A percentile compares a stretch with the other conserved stretches of the same genome.
These are phyloP conservation scores for Empis livida DNA, from an alignment of 2,888 invertebrate genomes.

Conservation along the genomic window DNA sequence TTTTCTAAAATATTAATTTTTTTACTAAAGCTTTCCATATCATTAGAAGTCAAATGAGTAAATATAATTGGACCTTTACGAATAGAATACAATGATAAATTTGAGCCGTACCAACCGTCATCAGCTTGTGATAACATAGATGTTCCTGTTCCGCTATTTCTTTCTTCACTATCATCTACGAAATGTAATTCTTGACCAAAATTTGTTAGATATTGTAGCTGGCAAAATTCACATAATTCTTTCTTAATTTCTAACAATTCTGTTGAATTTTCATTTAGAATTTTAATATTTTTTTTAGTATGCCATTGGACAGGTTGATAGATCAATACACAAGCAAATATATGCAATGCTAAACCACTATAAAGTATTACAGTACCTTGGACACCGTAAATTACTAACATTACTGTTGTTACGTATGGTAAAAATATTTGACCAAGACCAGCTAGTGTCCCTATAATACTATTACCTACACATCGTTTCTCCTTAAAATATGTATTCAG, in stretches of 20 bases:
- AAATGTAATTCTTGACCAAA: slow-evolving; percentile 43
- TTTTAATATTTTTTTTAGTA: slow-evolving; percentile 38
- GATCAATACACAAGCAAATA: slow-evolving; percentile 51
- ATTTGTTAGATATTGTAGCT: slow-evolving; percentile 22
- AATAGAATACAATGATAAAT: slow-evolving; percentile 20
- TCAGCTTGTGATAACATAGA: slow-evolving; percentile 47
- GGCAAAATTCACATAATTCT: slow-evolving; percentile 23
- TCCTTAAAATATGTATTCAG: slow-evolving; percentile 62
- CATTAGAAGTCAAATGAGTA: background rate
- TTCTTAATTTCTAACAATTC: slow-evolving; percentile 7
- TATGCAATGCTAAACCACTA: slow-evolving; percentile 52
- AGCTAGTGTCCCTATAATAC: slow-evolving; percentile 57
- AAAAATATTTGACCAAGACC: slow-evolving; percentile 59
- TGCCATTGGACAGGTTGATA: slow-evolving; percentile 68
- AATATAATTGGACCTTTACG: background rate
- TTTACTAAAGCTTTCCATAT: background rate
- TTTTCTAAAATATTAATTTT: too few species aligned
- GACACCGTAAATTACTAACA: slow-evolving; percentile 49
- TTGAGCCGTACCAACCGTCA: slow-evolving; percentile 36
- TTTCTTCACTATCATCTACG: slow-evolving; percentile 43
- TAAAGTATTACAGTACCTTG: slow-evolving; percentile 53
- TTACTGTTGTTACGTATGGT: slow-evolving; percentile 53
- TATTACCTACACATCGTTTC: slow-evolving; percentile 54
- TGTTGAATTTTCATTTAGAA: slow-evolving; percentile 9
- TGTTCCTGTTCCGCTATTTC: slow-evolving; percentile 40